Evolutionary conservation across 2,113 vertebrate genomes (phyloP), one percentile per base, ranked within the genome.

Genomic region (Ploceus nigricollis): DNA sequence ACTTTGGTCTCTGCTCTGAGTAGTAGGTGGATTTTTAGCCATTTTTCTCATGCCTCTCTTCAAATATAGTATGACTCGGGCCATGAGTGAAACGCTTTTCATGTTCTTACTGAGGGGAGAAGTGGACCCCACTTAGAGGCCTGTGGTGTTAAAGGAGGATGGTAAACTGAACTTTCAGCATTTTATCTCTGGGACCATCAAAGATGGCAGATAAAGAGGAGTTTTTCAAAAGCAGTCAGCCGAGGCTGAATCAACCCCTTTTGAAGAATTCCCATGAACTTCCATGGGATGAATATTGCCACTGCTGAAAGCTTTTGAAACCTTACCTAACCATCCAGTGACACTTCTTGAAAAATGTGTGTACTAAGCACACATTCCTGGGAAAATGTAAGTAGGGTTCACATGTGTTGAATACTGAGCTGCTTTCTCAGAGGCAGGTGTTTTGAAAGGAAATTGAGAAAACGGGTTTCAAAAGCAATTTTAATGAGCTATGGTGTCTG

Each of bases 291-390:
- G 82, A 77, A 53, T 61, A 51, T 23, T 89, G 80, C 86, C 24
- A 16, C 1, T 60, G 84, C 69, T 95, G 95, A 97, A 95, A 96
- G 87, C 73, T 93, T 90, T 76, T 94, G 95, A 96, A 97, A 95
- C 93, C 69, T 47, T 92, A 94, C 87, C 93, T 95, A 39, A 61
- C 40, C 44, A 82, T 64, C 65, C 91, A 87, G 48, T 92, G 94
- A 89, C 91, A 87, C 56, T 77, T 91, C 89, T 89, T 95, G 83
- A 94, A 94, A 94, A 95, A 94, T 91, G 81, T 87, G 76, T 94
- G 72, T 84, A 25, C 94, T 89, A 61, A 95, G 73, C 61, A 95
- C 33, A 57, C 81, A 89, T 89, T 93, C 83, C 73, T 92, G 82
- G 79, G 94, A 94, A 80, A 95, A 91, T 40, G 12, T 78, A n/a